Evolutionary conservation across 2,888 invertebrate species (phyloP), one percentile per base, ranked within the genome.

Genomic region (Caenorhabditis auriculariae): DNA sequence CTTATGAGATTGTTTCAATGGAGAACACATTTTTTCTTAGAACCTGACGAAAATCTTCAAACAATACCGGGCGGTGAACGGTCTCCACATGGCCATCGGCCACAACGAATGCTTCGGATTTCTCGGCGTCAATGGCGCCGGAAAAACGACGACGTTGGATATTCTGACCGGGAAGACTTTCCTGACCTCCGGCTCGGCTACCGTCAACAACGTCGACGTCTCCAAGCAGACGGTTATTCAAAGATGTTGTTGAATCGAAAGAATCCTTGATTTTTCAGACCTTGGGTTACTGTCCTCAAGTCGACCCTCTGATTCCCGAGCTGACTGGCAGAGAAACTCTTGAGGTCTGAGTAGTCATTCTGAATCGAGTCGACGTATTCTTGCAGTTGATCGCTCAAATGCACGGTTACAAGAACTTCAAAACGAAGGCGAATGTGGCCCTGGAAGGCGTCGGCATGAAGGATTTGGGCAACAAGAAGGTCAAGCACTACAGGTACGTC

Each of bases 281-380:
- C 7, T 53, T 77, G 27, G 77, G 77, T 4, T 78, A 75, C 54
- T 77, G 77, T 49, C 77, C 77, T 7, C 77, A 77, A 21, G 73
- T 75, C 46, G 77, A 77, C 39, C 74, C 75, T 7, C 62, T 76
- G 7, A 54, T 72, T 6, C 35, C 54, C 28, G 74, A 77, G 24
- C 49, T 77, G 35, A 77, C 74, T 21, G 75, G 74, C 3, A 52
- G 66, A 35, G 66, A 75, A 52, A 53, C 60, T 4, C 57, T 77
- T 43, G 48, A 61, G 42, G 45, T 76, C 21, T 26, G 67, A 26
- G 64, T 59, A 1, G 39, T 41, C 4, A 39, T n/a, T 39, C 19
- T 5, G 32, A 6, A 47, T 15, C n/a, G 15, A 15, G 15, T 17
- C 2, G 12, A 19, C 17, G 29, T 4, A 5, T 5, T 0, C 28